Evolutionary conservation across 2,888 invertebrate species (phyloP), one percentile per base, ranked within the genome.

Genomic region (Leptogaster cylindrica): DNA sequence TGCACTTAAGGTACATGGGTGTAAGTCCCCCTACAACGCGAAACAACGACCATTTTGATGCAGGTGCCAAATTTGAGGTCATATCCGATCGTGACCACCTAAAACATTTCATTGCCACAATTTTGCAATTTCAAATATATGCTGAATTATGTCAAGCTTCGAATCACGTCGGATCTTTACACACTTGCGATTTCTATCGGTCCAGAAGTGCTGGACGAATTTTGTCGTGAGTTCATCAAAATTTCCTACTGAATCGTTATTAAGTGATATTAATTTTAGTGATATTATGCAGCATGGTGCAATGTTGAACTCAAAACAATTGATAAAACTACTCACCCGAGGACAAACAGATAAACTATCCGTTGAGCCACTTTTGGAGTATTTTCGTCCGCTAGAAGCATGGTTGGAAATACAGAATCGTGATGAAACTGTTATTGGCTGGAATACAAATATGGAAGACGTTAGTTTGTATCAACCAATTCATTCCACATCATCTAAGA

Each of bases 61-160:
- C 93, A 0, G 93, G 89, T 1, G 85, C 93, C 1, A 94, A 93
- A 75, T 90, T 90, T 76, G 93, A 94, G 75, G 83, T 94, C 5
- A 87, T 91, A 3, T 88, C 90, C 2, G 91, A 93, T 78, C 84
- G 87, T 80, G 85, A 86, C 69, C 88, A 85, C 78, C 84, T 84
- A 72, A 89, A 92, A 76, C 94, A 94, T 78, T 94, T 93, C 77
- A 87, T 94, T 2, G 89, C 91, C 0, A 86, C 89, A 14, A 83
- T 94, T 3, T 80, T 94, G 66, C 92, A 95, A 82, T 95, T 94
- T 82, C 94, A 94, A 83, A 85, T 95, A 58, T 91, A 89, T 77
- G 88, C 91, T 73, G 87, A 90, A 36, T 82, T 94, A 67, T 95
- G 94, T 76, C 77, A 83, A 1, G 90, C 86, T 2, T 85, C 92